Evolutionary conservation across 2,797 vertebrate genomes (phyloP).

Genomic region (Cetoscarus ocellatus): DNA sequence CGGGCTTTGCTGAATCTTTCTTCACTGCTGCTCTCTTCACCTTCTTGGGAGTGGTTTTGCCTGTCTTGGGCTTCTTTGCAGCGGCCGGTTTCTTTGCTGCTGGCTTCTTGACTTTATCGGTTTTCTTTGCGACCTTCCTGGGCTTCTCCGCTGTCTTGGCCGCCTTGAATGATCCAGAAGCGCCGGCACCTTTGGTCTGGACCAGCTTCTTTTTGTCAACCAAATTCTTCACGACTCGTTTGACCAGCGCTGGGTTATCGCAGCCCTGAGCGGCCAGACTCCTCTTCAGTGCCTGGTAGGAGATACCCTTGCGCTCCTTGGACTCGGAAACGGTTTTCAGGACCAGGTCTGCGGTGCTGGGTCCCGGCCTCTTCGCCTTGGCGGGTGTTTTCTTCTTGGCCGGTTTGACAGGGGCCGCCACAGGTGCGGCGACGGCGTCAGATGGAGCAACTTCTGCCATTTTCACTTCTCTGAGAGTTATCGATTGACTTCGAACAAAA

Average conservation of each 20-base stretch:
- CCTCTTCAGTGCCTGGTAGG: background rate
- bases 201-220: background rate
- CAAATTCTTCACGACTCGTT: background rate
- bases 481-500: background rate
- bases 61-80: no score
- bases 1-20: no score
- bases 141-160: background rate
- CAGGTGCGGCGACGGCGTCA: background rate
- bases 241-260: background rate
- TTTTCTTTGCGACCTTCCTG: background rate
- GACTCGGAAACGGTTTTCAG: rapidly evolving
- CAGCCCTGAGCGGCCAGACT: background rate
- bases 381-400: conserved; percentile 1
- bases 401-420: background rate
- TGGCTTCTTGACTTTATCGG: conserved; percentile 16
- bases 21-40: no score
- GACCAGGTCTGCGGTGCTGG: conserved; percentile 1
- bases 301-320: background rate
- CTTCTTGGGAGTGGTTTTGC: no score
- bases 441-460: conserved; percentile 29
- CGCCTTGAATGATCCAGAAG: conserved; percentile 13
- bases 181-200: conserved; percentile 21
- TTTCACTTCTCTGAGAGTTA: rapidly evolving
- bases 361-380: background rate
- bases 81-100: background rate